phyloP scores from a whole-genome alignment of 2,797 vertebrate species.

The Oreochromis grahami region DNA sequence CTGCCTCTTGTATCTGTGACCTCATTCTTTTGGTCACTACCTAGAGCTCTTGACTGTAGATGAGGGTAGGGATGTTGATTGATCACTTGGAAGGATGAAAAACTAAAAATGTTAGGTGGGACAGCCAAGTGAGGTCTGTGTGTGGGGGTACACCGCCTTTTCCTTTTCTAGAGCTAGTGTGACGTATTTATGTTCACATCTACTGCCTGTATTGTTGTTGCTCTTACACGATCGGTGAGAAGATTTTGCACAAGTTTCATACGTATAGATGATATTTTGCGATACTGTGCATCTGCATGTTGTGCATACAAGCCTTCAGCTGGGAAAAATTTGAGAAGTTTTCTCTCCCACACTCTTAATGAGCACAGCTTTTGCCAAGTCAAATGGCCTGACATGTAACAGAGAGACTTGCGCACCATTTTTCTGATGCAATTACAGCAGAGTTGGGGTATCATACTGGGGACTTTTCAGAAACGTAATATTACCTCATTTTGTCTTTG shows the following conservation, averaged over 20 bases:
- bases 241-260: background rate
- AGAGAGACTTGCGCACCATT: slow-evolving; percentile 60
- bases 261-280: background rate
- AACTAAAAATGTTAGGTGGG: background rate
- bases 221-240: background rate
- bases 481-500: slow-evolving; percentile 92
- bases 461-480: slow-evolving; percentile 90
- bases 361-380: slow-evolving; percentile 63
- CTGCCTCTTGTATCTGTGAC: background rate
- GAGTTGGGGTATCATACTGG: slow-evolving; percentile 85
- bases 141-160: background rate
- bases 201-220: too few relatives aligned
- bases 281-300: slow-evolving; percentile 9
- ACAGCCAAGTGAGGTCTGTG: background rate
- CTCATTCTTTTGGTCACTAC: background rate
- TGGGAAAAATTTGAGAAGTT: slow-evolving; percentile 63
- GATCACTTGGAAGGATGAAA: background rate
- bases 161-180: background rate
- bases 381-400: slow-evolving; percentile 70
- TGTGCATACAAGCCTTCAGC: slow-evolving; percentile 43
- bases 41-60: background rate
- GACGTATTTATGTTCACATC: background rate
- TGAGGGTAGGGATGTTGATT: background rate
- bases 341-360: slow-evolving; percentile 66
- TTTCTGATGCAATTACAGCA: slow-evolving; percentile 90